Percentiles rank a stretch among this genome's conserved stretches.
Conservation (phyloP, 2,113 vertebrate species). For the Pipra filicauda region DNA sequence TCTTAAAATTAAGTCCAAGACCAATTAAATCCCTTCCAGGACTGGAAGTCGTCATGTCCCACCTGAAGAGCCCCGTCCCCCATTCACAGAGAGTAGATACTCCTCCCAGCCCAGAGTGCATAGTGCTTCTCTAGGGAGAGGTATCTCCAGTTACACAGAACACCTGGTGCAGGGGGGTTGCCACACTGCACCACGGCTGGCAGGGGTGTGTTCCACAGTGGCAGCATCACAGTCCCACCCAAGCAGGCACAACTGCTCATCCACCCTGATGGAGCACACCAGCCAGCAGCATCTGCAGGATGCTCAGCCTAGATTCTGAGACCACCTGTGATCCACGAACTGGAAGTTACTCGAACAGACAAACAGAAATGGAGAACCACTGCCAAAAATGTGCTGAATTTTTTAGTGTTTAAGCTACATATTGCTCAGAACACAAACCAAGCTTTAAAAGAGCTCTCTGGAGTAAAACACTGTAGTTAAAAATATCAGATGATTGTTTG, state of each 20-base stretch:
- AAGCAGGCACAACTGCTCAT: neutral
- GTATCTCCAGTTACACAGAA: neutral
- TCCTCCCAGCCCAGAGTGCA: neutral
- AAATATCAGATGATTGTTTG: slow-evolving; percentile 17
- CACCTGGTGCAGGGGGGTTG: neutral
- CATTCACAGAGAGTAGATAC: rapidly evolving
- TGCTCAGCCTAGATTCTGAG: neutral
- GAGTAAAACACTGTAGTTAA: neutral
- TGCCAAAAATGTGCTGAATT: neutral
- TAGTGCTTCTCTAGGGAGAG: neutral
- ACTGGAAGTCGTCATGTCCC: neutral
- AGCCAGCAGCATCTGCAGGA: neutral
- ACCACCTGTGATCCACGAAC: neutral
- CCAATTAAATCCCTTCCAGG: neutral
- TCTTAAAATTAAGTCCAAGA: neutral
- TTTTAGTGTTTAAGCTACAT: neutral
- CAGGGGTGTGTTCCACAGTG: rapidly evolving
- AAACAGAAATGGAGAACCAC: neutral
- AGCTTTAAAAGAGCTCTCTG: neutral
- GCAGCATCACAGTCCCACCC: neutral
- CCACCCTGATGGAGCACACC: neutral
- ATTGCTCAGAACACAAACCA: neutral
- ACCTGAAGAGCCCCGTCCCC: rapidly evolving
- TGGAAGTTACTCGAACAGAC: neutral
- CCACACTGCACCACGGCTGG: rapidly evolving